Conservation (phyloP, 37 sponge, comb jelly and placozoan species). For the Diacarnus erythraeanus region DNA sequence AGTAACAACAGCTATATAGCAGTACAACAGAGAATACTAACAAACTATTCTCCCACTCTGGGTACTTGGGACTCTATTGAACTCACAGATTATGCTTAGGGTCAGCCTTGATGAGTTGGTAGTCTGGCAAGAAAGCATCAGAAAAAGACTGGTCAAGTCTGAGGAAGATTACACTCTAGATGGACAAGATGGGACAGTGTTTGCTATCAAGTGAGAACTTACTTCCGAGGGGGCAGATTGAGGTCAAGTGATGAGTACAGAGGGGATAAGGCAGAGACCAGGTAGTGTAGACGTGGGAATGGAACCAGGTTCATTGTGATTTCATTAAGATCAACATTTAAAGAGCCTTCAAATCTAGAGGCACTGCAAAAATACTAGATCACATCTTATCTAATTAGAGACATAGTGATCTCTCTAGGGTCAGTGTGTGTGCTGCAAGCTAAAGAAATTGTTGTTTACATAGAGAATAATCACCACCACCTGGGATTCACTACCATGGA, state of each 20-base stretch:
- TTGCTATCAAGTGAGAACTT: not conserved
- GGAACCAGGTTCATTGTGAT: conserved; percentile 99
- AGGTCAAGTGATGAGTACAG: conserved; percentile 82
- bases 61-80: not conserved
- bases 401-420: too few relatives aligned
- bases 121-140: conserved; percentile 93
- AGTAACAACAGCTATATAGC: not conserved
- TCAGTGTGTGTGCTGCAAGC: too few relatives aligned
- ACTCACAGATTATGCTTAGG: conserved; percentile 84
- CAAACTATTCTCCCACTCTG: not conserved
- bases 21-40: not conserved
- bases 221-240: conserved; percentile 60
- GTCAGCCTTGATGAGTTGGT: conserved; percentile 89
- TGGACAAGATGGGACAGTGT: not conserved
- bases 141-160: conserved; percentile 90
- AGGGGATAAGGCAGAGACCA: conserved; percentile 90
- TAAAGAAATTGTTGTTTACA: too few relatives aligned
- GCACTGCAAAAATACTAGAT: conserved; percentile 67
- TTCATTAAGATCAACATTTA: conserved; percentile 99
- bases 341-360: conserved; percentile 94
- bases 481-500: not conserved
- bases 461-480: not conserved
- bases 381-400: too few relatives aligned
- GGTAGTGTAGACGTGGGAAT: conserved; percentile 93
- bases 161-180: not conserved